Conservation (phyloP, 1,140 invertebrate genomes). For the Drosophila novamexicana region DNA sequence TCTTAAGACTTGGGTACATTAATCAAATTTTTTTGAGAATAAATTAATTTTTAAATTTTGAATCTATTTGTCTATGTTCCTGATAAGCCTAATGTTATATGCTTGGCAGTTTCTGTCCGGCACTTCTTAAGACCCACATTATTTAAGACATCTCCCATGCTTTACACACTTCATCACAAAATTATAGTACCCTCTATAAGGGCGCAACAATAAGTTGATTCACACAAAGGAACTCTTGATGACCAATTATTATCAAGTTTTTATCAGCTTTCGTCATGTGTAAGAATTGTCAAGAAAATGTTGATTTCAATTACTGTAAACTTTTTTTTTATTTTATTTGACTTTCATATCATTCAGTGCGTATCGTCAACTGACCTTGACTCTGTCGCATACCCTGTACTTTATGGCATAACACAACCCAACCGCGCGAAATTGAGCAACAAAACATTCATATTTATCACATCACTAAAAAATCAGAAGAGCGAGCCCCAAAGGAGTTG, state of each 20-base stretch:
- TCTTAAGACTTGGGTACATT: no score
- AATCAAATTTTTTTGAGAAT: no score
- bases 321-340: not conserved
- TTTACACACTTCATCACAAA: no score
- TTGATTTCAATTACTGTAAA: not conserved
- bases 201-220: not conserved
- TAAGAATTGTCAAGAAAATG: not conserved
- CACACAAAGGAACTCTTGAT: not conserved
- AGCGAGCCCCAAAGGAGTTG: conserved; percentile 64
- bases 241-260: not conserved
- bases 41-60: no score
- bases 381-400: conserved; percentile 11
- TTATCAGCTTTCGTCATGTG: not conserved
- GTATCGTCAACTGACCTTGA: conserved; percentile 16
- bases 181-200: no score
- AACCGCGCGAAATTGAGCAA: conserved; percentile 32
- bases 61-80: no score
- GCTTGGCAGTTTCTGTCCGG: no score
- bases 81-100: no score
- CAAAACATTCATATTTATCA: conserved; percentile 30
- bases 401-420: conserved; percentile 6
- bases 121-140: no score
- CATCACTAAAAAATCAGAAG: conserved; percentile 64
- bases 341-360: not conserved
- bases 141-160: no score